Conservation (phyloP, 2,888 invertebrate species). For the Fissipunctia ypsillon region DNA sequence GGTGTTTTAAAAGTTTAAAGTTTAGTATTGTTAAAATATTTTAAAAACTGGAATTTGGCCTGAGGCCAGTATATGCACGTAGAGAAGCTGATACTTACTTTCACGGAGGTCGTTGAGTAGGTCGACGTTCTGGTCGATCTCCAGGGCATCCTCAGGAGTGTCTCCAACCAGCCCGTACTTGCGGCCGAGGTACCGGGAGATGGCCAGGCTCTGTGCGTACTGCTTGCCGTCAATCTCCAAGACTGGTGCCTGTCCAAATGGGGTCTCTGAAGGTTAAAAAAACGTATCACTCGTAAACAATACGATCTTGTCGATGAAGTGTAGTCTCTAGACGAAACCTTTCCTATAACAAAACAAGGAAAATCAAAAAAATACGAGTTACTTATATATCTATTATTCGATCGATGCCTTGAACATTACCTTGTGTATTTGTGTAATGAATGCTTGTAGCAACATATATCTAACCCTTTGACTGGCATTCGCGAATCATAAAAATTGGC, state of each 20-base stretch:
- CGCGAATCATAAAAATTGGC: too few relatives aligned
- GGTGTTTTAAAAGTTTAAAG: neutral
- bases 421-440: neutral
- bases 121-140: slow-evolving; percentile 92
- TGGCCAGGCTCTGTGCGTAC: slow-evolving; percentile 91
- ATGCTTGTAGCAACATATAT: neutral
- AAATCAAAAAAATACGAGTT: neutral
- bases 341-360: neutral
- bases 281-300: neutral
- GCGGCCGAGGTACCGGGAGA: slow-evolving; percentile 91
- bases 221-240: slow-evolving; percentile 91
- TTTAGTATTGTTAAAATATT: neutral
- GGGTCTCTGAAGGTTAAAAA: slow-evolving; percentile 66
- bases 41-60: neutral
- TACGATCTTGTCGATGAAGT: neutral
- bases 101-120: slow-evolving; percentile 91
- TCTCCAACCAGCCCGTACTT: slow-evolving; percentile 91
- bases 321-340: neutral
- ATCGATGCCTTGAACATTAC: slow-evolving; percentile 71
- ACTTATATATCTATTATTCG: neutral
- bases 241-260: slow-evolving; percentile 91
- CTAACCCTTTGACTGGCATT: too few relatives aligned
- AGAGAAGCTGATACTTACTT: slow-evolving; percentile 82
- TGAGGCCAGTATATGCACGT: neutral
- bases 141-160: slow-evolving; percentile 90